These are phyloP conservation scores for Habropoda laboriosa DNA, from an alignment of 1,140 invertebrate species.

Conservation along the genomic window DNA sequence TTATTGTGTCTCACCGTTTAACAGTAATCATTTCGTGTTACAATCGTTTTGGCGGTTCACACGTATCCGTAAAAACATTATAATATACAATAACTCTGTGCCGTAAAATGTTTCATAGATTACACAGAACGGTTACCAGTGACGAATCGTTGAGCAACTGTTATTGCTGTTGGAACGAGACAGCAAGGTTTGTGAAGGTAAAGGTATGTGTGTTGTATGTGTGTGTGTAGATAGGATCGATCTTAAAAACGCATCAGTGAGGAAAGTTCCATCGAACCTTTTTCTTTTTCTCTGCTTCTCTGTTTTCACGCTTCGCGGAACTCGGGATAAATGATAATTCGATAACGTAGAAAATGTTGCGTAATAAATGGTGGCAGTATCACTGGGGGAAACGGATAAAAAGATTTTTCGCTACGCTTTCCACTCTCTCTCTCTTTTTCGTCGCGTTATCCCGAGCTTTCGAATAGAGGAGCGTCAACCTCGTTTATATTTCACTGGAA, in stretches of 20 bases:
- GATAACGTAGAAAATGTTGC: neutral
- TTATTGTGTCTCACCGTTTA: constrained; percentile 46
- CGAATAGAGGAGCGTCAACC: neutral
- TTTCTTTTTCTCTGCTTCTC: neutral
- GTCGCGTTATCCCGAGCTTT: neutral
- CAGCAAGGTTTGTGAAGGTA: constrained; percentile 2
- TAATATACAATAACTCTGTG: constrained; percentile 59
- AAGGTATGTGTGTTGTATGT: too few relatives aligned
- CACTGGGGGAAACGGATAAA: neutral
- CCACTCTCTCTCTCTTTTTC: too few relatives aligned
- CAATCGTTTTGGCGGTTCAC: constrained; percentile 27
- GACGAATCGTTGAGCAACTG: constrained; percentile 52
- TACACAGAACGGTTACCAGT: constrained; percentile 17
- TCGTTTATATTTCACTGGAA: neutral
- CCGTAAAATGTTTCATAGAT: constrained; percentile 38
- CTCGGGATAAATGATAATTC: neutral
- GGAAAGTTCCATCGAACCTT: neutral
- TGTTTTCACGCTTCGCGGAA: neutral
- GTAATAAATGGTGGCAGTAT: constrained; percentile 1
- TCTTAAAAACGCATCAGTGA: neutral
- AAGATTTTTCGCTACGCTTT: neutral
- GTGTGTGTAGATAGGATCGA: too few relatives aligned
- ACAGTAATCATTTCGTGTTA: constrained; percentile 35
- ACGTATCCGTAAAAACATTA: constrained; percentile 60
- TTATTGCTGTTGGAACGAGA: constrained; percentile 43